Evolutionary conservation across 2,888 invertebrate species (phyloP).

Genomic region (Coremacera marginata): DNA sequence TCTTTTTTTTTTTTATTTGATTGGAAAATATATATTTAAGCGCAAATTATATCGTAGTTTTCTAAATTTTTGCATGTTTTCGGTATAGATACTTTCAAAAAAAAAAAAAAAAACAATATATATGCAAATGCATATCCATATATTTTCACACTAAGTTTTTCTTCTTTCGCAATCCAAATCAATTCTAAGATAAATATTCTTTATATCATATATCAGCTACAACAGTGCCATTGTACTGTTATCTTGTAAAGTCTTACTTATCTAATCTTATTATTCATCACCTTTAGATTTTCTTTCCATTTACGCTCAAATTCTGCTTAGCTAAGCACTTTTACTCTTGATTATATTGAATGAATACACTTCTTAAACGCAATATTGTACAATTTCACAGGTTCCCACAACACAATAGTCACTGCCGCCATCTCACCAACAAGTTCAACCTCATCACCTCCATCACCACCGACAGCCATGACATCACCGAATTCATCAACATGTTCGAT

Average conservation of each 20-base stretch:
- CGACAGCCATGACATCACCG: slow-evolving; percentile 71
- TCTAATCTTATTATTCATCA: background rate
- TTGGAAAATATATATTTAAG: slow-evolving; percentile 55
- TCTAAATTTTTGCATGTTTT: slow-evolving; percentile 16
- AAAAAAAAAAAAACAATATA: no score
- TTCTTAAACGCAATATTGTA: slow-evolving; percentile 7
- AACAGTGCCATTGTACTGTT: background rate
- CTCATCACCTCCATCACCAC: slow-evolving; percentile 68
- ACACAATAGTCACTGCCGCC: slow-evolving; percentile 65
- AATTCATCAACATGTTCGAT: slow-evolving; percentile 72
- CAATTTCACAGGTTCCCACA: slow-evolving; percentile 65
- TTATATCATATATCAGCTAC: background rate
- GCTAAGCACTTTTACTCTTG: slow-evolving; percentile 16
- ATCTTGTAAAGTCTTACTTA: background rate
- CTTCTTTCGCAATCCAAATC: slow-evolving; percentile 45
- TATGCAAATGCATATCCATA: slow-evolving; percentile 50
- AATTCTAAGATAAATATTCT: slow-evolving; percentile 1
- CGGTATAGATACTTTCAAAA: background rate
- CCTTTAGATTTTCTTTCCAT: slow-evolving; percentile 7
- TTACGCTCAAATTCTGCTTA: slow-evolving; percentile 7
- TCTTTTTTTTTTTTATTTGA: slow-evolving; percentile 25
- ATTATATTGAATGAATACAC: background rate
- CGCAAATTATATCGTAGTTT: background rate
- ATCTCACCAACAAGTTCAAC: slow-evolving; percentile 67
- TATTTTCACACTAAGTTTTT: slow-evolving; percentile 49